A percentile compares a stretch with the other conserved stretches of the same genome.
Conservation (phyloP, 2,888 invertebrate species). For the Sisyra terminalis region DNA sequence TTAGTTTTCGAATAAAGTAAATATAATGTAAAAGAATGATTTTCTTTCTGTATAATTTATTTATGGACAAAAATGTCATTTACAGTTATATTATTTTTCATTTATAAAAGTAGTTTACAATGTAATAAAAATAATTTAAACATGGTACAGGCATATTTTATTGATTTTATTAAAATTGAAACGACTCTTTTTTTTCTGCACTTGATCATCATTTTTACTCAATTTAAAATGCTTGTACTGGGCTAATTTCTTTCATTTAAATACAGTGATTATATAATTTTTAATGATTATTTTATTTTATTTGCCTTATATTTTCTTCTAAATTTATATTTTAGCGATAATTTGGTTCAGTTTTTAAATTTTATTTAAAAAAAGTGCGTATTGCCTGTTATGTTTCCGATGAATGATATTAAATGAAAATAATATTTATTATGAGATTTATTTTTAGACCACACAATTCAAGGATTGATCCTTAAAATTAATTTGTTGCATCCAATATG, state of each 20-base stretch:
- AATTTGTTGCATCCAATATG: no score
- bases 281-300: constrained; percentile 3
- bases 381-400: no score
- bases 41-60: constrained; percentile 17
- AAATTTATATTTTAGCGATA: no score
- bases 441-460: no score
- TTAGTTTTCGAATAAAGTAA: constrained; percentile 7
- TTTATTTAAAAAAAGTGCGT: no score
- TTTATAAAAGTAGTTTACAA: constrained; percentile 10
- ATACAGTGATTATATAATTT: constrained; percentile 4
- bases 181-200: neutral
- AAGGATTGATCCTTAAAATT: no score
- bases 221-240: constrained; percentile 9
- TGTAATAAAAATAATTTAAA: constrained; percentile 15
- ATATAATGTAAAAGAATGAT: constrained; percentile 5
- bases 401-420: no score
- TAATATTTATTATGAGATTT: no score
- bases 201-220: constrained; percentile 1
- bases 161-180: constrained; percentile 9
- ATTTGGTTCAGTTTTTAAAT: no score
- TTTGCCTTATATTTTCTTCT: neutral
- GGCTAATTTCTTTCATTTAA: constrained; percentile 2
- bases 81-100: constrained; percentile 9
- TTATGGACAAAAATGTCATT: constrained; percentile 17
- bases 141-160: constrained; percentile 15